Conservation (phyloP, 2,797 vertebrate species). For the Chaenodraco wilsoni region DNA sequence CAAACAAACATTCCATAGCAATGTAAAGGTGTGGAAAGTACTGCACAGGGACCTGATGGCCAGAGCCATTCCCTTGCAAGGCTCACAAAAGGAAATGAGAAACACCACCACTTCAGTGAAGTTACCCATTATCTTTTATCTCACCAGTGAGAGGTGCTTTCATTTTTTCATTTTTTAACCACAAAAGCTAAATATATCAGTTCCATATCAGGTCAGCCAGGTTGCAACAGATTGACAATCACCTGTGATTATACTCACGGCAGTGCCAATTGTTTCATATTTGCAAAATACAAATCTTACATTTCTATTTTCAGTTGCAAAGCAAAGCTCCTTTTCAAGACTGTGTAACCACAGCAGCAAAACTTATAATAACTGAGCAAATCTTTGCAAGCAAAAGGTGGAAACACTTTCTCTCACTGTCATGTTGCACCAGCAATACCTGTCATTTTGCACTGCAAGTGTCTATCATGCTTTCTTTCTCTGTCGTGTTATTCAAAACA, state of each 20-base stretch:
- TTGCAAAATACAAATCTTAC: constrained; percentile 63
- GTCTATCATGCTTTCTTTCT: constrained; percentile 70
- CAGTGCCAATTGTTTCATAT: constrained; percentile 51
- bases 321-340: constrained; percentile 54
- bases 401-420: constrained; percentile 56
- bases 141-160: constrained; percentile 67
- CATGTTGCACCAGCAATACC: constrained; percentile 72
- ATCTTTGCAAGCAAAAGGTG: constrained; percentile 61
- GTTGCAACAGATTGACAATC: constrained; percentile 71
- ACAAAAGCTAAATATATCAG: constrained; percentile 76
- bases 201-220: constrained; percentile 63
- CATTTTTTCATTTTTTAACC: constrained; percentile 69
- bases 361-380: constrained; percentile 64
- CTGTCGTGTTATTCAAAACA: constrained; percentile 66
- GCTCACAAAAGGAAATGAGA: constrained; percentile 72
- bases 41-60: constrained; percentile 77
- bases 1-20: constrained; percentile 79
- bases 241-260: constrained; percentile 65
- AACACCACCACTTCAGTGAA: constrained; percentile 67
- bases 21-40: constrained; percentile 83
- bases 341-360: constrained; percentile 58
- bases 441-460: constrained; percentile 67
- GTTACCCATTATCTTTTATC: constrained; percentile 76
- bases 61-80: constrained; percentile 65
- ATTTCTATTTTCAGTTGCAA: constrained; percentile 74